Conservation (phyloP, 1,140 invertebrate species). For the Aphaenogaster floridana region DNA sequence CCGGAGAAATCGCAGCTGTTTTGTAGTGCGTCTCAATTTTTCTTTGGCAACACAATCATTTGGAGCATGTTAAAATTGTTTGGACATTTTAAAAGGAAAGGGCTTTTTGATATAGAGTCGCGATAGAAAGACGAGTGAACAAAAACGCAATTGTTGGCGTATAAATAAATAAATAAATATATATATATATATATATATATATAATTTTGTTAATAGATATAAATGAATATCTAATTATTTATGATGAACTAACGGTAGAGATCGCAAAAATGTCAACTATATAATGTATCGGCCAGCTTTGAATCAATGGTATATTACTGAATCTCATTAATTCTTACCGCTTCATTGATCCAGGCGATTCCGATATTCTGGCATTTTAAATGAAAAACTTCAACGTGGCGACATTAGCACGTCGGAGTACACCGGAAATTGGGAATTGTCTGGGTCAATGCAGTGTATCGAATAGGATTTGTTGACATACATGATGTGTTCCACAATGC, state of each 20-base stretch:
- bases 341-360: background rate
- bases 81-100: background rate
- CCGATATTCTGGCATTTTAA: background rate
- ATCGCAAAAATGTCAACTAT: background rate
- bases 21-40: background rate
- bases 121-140: background rate
- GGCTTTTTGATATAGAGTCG: background rate
- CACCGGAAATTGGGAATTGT: conserved; percentile 66
- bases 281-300: background rate
- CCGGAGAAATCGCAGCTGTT: conserved; percentile 24
- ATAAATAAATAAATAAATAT: background rate
- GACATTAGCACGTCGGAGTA: background rate
- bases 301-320: background rate
- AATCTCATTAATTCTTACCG: conserved; percentile 29
- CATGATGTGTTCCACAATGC: conserved; percentile 62
- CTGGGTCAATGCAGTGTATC: conserved; percentile 37
- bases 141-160: background rate
- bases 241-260: background rate
- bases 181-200: background rate
- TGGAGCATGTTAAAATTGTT: background rate
- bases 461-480: conserved; percentile 75
- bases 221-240: background rate
- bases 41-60: background rate
- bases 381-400: background rate
- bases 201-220: background rate